phyloP scores from a whole-genome alignment of 2,113 vertebrate genomes.

The Zingel zingel region DNA sequence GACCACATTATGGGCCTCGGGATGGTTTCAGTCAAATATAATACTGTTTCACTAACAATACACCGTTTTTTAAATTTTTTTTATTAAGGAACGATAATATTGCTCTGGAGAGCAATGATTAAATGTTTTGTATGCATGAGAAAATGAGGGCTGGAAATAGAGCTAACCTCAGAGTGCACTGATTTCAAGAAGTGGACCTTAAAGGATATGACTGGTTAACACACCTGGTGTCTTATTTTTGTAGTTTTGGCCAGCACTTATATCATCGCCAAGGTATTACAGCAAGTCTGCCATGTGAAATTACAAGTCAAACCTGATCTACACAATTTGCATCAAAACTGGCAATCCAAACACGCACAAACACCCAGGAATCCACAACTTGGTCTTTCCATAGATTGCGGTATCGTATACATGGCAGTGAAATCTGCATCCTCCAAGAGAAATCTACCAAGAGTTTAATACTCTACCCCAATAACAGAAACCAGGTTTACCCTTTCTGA shows the following conservation, averaged over 20 bases:
- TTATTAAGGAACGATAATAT: constrained; percentile 18
- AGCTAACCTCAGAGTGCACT: background rate
- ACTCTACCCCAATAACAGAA: background rate
- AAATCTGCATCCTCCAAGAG: background rate
- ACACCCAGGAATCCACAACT: background rate
- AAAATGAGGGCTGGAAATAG: background rate
- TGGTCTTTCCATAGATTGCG: background rate
- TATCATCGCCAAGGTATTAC: too few species aligned
- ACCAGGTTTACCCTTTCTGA: background rate
- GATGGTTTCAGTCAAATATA: constrained; percentile 41
- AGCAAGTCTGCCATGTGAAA: too few species aligned
- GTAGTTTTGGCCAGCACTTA: background rate
- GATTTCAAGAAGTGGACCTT: background rate
- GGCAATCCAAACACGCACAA: background rate
- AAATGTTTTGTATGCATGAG: constrained; percentile 5
- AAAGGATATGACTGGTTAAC: background rate
- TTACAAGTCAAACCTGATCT: background rate
- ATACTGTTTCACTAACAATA: constrained; percentile 32
- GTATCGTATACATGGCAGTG: background rate
- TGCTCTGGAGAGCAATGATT: constrained; percentile 21
- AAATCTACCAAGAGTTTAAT: background rate
- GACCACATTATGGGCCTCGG: constrained; percentile 41
- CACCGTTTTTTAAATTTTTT: constrained; percentile 3
- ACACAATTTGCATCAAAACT: constrained; percentile 6
- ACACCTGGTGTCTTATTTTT: background rate